A percentile compares a stretch with the other conserved stretches of the same genome.
phyloP scores from a whole-genome alignment of 2,797 vertebrate genomes.

The Prionace glauca region DNA sequence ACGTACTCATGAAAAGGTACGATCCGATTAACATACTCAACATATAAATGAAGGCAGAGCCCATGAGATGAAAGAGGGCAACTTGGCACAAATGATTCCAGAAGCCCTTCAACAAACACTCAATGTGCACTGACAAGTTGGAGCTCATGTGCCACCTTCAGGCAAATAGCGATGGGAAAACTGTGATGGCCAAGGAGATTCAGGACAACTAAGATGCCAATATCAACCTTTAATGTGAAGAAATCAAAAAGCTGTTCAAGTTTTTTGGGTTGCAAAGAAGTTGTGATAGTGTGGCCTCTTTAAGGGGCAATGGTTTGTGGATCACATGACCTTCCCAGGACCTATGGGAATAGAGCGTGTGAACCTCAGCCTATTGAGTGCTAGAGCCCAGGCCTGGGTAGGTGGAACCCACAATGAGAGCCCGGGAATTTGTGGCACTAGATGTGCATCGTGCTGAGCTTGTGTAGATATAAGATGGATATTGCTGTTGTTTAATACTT shows the following conservation, averaged over 20 bases:
- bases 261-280: neutral
- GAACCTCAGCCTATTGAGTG: too few species aligned
- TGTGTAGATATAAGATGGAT: too few species aligned
- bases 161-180: neutral
- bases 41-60: neutral
- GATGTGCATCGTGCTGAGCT: too few species aligned
- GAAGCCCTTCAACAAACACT: neutral
- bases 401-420: too few species aligned
- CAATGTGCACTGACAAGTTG: neutral
- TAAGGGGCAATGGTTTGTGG: too few species aligned
- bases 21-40: neutral
- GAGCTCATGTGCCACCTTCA: neutral
- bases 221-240: neutral
- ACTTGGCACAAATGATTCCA: constrained; percentile 10
- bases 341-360: too few species aligned
- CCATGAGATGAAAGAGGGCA: neutral
- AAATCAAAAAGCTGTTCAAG: neutral
- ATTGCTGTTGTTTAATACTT: too few species aligned
- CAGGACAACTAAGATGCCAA: neutral
- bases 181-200: neutral
- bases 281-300: too few species aligned
- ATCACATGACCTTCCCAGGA: too few species aligned
- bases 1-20: neutral
- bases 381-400: too few species aligned
- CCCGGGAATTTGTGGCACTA: neutral